Conservation (phyloP, 2,888 invertebrate species). For the Proisotoma minuta region DNA sequence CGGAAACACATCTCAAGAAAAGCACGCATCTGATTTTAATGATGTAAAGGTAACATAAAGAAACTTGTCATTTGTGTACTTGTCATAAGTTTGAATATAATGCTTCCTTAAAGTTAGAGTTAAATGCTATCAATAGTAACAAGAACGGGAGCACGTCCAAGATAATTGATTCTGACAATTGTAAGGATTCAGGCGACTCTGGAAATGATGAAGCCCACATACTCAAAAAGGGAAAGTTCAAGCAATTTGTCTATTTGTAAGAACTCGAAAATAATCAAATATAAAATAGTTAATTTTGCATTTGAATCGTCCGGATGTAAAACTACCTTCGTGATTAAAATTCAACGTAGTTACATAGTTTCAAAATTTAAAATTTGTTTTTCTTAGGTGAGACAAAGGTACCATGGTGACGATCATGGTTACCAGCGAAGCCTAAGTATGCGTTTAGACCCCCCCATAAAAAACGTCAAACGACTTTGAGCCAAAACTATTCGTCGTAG, state of each 20-base stretch:
- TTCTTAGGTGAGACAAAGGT: too few species aligned
- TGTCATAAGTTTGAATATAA: not conserved
- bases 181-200: too few species aligned
- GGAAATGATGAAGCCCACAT: conserved; percentile 9
- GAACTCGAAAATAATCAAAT: not conserved
- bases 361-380: too few species aligned
- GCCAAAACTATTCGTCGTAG: too few species aligned
- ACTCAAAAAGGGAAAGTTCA: conserved; percentile 7
- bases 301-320: too few species aligned
- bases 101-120: not conserved
- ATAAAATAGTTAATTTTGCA: not conserved
- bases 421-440: too few species aligned
- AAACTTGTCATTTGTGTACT: not conserved
- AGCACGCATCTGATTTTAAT: not conserved
- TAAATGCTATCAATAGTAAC: not conserved
- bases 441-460: too few species aligned
- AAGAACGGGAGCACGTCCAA: not conserved
- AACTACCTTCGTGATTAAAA: too few species aligned
- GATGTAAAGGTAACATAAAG: not conserved
- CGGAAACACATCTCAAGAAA: not conserved
- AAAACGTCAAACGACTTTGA: too few species aligned
- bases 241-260: conserved; percentile 21
- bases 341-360: too few species aligned
- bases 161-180: not conserved
- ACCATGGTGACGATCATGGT: too few species aligned